Conservation (phyloP, 1,140 invertebrate species). For the Solenopsis fugax region DNA sequence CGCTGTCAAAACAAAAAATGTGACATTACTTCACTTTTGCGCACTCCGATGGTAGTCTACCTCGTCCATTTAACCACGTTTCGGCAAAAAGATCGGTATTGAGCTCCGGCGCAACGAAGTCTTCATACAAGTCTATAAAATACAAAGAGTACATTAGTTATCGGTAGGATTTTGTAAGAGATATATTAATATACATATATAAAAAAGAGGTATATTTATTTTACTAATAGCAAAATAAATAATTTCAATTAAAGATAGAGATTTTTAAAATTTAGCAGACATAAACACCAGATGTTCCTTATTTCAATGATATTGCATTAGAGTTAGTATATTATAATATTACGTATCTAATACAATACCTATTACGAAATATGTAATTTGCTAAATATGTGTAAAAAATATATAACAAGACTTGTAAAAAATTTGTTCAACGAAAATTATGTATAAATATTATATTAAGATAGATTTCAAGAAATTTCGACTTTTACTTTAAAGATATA, state of each 20-base stretch:
- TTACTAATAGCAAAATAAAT: neutral
- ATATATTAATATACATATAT: neutral
- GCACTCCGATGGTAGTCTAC: conserved; percentile 91
- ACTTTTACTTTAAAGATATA: neutral
- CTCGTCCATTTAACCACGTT: conserved; percentile 95
- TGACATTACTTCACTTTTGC: conserved; percentile 82
- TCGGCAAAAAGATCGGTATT: conserved; percentile 92
- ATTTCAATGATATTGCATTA: neutral
- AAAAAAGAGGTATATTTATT: neutral
- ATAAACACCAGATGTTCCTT: neutral
- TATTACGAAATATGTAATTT: neutral
- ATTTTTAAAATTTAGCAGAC: neutral
- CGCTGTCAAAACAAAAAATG: neutral
- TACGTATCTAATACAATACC: neutral
- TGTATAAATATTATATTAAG: neutral
- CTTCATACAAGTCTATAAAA: conserved; percentile 92
- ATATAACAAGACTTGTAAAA: neutral
- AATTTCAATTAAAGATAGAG: neutral
- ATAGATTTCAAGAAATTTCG: neutral
- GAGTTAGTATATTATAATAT: neutral
- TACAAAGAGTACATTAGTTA: conserved; percentile 34
- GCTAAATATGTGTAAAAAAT: neutral
- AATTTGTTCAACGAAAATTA: neutral
- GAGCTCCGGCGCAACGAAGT: conserved; percentile 92
- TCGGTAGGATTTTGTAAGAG: neutral